Percentiles rank a stretch among this genome's conserved stretches.
Evolutionary conservation across 2,113 vertebrate species (phyloP).

Genomic region (Synodontis membranacea): DNA sequence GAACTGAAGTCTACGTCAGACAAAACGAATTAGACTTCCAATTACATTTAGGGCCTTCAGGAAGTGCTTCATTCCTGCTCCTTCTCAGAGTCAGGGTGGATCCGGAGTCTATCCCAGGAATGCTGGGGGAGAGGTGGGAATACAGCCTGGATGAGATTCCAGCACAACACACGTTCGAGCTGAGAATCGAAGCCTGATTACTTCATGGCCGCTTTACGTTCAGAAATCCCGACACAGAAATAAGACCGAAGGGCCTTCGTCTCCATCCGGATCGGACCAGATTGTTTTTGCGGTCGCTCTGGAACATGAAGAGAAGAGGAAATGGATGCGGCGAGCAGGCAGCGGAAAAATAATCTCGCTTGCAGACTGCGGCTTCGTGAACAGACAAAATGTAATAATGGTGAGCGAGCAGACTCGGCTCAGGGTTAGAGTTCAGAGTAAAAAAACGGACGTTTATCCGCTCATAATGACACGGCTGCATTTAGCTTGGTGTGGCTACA

Average conservation of each 20-base stretch:
- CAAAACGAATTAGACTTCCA: neutral
- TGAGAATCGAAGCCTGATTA: neutral
- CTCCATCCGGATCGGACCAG: neutral
- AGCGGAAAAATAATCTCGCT: constrained; percentile 1
- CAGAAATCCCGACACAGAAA: neutral
- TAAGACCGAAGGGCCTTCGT: neutral
- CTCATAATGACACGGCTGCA: constrained; percentile 23
- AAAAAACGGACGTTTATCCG: constrained; percentile 7
- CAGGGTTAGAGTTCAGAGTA: neutral
- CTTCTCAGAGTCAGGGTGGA: neutral
- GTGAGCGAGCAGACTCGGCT: neutral
- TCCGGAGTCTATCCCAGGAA: neutral
- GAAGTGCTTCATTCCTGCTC: neutral
- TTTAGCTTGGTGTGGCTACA: constrained; percentile 48
- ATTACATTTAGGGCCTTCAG: neutral
- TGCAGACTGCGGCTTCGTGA: neutral
- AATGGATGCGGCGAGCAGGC: neutral
- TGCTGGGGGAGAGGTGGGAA: neutral
- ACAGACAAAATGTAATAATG: constrained; percentile 18
- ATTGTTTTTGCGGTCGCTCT: neutral
- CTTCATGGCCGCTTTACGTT: neutral
- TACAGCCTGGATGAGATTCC: neutral
- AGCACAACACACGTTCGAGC: neutral
- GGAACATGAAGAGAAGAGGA: neutral
- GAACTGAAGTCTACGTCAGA: neutral